phyloP scores from a whole-genome alignment of 2,888 invertebrate species.

The Sisyra nigra region DNA sequence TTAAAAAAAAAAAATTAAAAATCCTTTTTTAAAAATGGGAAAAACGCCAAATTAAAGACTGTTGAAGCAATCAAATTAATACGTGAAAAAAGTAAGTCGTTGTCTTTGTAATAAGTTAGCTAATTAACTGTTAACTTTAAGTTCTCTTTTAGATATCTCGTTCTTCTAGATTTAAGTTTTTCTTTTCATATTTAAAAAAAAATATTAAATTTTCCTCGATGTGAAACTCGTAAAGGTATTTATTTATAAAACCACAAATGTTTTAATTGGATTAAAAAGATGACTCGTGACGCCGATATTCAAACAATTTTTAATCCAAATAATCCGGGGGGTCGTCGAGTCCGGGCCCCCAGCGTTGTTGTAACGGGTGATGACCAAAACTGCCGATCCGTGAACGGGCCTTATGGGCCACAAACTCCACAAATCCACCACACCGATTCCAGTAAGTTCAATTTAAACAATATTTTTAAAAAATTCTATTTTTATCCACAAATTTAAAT shows the following conservation, averaged over 20 bases:
- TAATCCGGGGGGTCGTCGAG: conserved; percentile 29
- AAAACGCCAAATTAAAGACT: too few species aligned
- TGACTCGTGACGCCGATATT: conserved; percentile 60
- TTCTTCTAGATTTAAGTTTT: too few species aligned
- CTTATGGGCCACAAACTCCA: conserved; percentile 28
- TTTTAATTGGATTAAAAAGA: conserved; percentile 16
- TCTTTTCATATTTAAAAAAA: too few species aligned
- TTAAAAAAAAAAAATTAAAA: too few species aligned
- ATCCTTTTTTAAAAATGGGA: too few species aligned
- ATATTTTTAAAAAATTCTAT: not conserved
- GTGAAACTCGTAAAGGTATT: conserved; percentile 6
- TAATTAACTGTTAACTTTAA: too few species aligned
- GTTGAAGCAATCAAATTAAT: too few species aligned
- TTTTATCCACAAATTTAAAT: not conserved
- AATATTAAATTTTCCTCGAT: too few species aligned
- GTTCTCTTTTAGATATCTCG: too few species aligned
- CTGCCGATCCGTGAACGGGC: conserved; percentile 31
- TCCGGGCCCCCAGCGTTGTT: conserved; percentile 50
- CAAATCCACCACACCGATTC: conserved; percentile 35
- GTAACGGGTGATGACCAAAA: conserved; percentile 41
- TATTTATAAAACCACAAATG: too few species aligned
- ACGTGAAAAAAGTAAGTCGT: too few species aligned
- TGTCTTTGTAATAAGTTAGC: too few species aligned
- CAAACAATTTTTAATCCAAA: conserved; percentile 65
- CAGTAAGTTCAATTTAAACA: conserved; percentile 18